Conservation (phyloP, 2,113 vertebrate species). For the Picathartes gymnocephalus region DNA sequence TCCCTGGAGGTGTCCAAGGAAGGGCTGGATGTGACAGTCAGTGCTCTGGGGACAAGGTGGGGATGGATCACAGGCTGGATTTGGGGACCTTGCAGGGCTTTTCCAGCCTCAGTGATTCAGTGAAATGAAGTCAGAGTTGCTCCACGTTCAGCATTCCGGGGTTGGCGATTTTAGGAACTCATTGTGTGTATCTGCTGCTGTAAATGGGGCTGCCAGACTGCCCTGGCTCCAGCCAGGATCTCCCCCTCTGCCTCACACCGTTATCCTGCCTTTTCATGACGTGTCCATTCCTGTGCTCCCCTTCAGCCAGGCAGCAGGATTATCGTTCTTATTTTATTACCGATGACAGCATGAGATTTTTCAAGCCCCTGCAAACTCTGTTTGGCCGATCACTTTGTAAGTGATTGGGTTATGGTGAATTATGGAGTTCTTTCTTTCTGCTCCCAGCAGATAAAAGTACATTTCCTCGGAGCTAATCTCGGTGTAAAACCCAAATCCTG, state of each 20-base stretch:
- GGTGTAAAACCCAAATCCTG: neutral
- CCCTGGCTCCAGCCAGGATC: slow-evolving; percentile 1
- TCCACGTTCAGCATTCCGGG: accelerated
- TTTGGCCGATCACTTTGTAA: slow-evolving; percentile 10
- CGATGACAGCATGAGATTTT: slow-evolving; percentile 14
- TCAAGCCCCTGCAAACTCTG: slow-evolving; percentile 5
- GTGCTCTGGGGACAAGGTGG: neutral
- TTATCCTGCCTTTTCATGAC: slow-evolving; percentile 39
- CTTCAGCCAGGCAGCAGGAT: slow-evolving; percentile 28
- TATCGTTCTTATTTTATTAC: slow-evolving; percentile 48
- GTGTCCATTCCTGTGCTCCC: neutral
- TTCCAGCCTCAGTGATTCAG: neutral
- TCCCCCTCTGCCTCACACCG: neutral
- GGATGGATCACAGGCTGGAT: neutral
- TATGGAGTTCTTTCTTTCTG: neutral
- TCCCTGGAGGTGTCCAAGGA: neutral
- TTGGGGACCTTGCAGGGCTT: neutral
- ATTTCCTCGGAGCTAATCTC: slow-evolving; percentile 11
- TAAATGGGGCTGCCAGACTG: neutral
- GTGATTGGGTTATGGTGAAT: slow-evolving; percentile 46
- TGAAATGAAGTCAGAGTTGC: neutral
- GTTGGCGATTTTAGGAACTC: neutral
- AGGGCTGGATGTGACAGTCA: accelerated
- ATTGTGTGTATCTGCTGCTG: neutral
- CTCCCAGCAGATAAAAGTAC: slow-evolving; percentile 36